These are phyloP conservation scores for Cephalopterus ornatus DNA, from an alignment of 2,113 vertebrate species.

Conservation along the genomic window DNA sequence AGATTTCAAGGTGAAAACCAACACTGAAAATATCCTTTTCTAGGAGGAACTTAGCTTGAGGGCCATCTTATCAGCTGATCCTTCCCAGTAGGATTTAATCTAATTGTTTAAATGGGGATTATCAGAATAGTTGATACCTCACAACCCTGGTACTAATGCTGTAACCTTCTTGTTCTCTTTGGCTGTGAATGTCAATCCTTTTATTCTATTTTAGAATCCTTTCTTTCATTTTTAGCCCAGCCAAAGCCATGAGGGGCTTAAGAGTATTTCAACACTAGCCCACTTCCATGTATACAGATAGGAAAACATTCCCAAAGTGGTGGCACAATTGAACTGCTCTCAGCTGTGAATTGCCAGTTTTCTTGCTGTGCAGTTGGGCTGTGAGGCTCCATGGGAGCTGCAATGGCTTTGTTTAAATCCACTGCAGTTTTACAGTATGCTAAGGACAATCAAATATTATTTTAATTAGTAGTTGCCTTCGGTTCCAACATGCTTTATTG, in stretches of 20 bases:
- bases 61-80: conserved; percentile 6
- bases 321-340: neutral
- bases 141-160: neutral
- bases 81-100: conserved; percentile 34
- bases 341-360: neutral
- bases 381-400: neutral
- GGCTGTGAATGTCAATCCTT: conserved; percentile 39
- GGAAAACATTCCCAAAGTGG: neutral
- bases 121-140: conserved; percentile 27
- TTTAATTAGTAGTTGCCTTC: conserved; percentile 40
- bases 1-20: neutral
- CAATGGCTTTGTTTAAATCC: neutral
- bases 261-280: neutral
- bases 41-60: neutral
- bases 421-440: neutral
- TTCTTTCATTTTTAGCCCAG: conserved; percentile 25
- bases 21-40: neutral
- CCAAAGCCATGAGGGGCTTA: neutral
- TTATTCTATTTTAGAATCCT: neutral
- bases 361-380: neutral
- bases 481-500: neutral
- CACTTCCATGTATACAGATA: neutral
- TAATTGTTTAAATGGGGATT: conserved; percentile 51
- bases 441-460: neutral
- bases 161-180: conserved; percentile 24